Base-by-base conservation (phyloP, 1,140 invertebrate species). In the Drosophila pseudoobscura region DNA sequence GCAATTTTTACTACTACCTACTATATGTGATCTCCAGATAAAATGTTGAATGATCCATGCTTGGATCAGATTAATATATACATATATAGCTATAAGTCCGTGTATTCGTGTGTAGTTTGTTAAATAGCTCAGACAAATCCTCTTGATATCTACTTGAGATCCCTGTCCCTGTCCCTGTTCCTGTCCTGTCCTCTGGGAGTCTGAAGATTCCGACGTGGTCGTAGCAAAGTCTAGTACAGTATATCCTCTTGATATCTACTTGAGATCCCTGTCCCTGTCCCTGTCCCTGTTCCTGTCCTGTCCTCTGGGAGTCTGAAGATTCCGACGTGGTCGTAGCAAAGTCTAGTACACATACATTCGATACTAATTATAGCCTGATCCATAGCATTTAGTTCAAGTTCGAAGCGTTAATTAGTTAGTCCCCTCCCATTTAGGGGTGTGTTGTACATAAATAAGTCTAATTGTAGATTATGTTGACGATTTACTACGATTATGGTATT, bases 81-180 rank as follows among this genome's bases (percentile, higher is more conserved):
- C 8, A 31, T 31, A 8, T 68, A 7, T 68, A 69, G 65, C 63
- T 43, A n/a, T 75, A 75, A 75, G 73, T 75, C 62, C 56, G 26
- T 72, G 56, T 75, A 44, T 66, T 50, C 64, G 54, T 57, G 52
- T 57, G 68, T 71, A 69, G 68, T 53, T 74, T 75, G 71, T 75
- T 75, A 75, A 66, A 45, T 75, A 68, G 73, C 73, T 75, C 73
- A 75, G 73, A 75, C 62, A 75, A 75, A 75, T 75, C 73, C 41
- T 51, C 31, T 31, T 31, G 69, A 55, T 29, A 22, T 17, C 26
- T 29, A 29, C 31, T 31, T 9, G 2, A 7, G 22, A n/a, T 49
- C 17, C 6, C 47, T 6, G 35, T 24, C 31, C 20, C 17, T 59
- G 29, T 31, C 2, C 29, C 44, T 24, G 55, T 22, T 9, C 46